Evolutionary conservation across 2,113 vertebrate species (phyloP).

Genomic region (Otolemur garnettii): DNA sequence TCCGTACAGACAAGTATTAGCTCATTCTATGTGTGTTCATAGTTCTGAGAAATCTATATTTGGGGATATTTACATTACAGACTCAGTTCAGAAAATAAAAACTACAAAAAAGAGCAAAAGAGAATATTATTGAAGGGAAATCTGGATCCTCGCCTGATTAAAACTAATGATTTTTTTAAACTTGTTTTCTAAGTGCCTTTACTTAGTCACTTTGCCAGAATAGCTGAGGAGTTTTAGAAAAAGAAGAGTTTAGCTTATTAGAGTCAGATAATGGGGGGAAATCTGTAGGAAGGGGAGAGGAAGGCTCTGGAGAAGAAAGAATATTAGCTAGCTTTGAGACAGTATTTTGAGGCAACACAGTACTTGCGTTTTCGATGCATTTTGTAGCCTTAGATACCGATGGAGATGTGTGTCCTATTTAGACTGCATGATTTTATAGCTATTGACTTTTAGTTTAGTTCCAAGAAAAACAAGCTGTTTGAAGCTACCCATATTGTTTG

Average conservation of each 20-base stretch:
- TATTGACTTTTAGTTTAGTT: neutral
- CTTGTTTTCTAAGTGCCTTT: neutral
- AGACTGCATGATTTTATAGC: neutral
- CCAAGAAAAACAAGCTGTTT: neutral
- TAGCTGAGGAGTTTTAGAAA: neutral
- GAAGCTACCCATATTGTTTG: neutral
- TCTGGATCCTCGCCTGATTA: neutral
- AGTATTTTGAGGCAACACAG: neutral
- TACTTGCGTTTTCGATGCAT: neutral
- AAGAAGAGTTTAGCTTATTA: neutral
- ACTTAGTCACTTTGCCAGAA: neutral
- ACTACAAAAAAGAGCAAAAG: neutral
- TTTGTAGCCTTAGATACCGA: neutral
- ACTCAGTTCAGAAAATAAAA: neutral
- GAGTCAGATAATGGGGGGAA: neutral
- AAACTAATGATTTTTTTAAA: neutral
- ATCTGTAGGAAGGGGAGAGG: neutral
- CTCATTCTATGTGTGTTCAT: neutral
- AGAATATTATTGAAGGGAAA: neutral
- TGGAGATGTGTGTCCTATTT: neutral
- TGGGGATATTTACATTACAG: neutral
- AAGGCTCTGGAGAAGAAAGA: neutral
- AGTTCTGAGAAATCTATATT: neutral
- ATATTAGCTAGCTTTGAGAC: neutral
- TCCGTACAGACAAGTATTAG: neutral